Percentiles rank a stretch among this genome's conserved stretches.
phyloP scores from a whole-genome alignment of 2,113 vertebrate species.

The Micronycteris hirsuta region DNA sequence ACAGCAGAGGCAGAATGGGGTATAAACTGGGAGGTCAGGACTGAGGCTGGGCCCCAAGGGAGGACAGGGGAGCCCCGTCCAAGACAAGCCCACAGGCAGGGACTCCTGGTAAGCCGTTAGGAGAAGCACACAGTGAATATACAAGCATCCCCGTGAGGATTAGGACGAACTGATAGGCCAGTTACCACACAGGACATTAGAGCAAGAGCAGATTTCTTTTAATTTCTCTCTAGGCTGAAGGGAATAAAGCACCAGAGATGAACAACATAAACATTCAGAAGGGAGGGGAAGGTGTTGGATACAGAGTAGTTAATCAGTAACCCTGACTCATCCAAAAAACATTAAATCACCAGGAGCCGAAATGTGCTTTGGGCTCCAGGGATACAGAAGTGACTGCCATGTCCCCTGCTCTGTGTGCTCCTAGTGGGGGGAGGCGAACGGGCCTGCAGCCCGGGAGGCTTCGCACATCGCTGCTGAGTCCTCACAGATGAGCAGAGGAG shows the following conservation, averaged over 20 bases:
- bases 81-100: background rate
- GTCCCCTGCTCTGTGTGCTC: background rate
- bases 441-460: rapidly evolving
- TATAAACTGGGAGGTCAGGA: background rate
- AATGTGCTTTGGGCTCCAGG: background rate
- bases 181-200: background rate
- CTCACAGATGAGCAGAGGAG: background rate
- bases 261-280: background rate
- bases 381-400: background rate
- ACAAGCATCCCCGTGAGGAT: background rate
- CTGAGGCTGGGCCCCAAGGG: background rate
- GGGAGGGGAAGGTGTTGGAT: background rate
- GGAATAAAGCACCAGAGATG: background rate
- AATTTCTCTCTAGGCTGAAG: background rate
- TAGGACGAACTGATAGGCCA: too few relatives aligned
- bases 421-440: background rate
- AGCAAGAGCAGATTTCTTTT: background rate
- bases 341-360: background rate
- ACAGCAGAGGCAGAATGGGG: background rate
- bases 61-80: background rate
- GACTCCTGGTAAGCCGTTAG: background rate
- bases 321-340: background rate
- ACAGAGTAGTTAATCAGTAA: background rate
- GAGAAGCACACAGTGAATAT: rapidly evolving
- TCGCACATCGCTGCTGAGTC: background rate